phyloP scores from a whole-genome alignment of 2,797 vertebrate species.

The Darevskia mixta region DNA sequence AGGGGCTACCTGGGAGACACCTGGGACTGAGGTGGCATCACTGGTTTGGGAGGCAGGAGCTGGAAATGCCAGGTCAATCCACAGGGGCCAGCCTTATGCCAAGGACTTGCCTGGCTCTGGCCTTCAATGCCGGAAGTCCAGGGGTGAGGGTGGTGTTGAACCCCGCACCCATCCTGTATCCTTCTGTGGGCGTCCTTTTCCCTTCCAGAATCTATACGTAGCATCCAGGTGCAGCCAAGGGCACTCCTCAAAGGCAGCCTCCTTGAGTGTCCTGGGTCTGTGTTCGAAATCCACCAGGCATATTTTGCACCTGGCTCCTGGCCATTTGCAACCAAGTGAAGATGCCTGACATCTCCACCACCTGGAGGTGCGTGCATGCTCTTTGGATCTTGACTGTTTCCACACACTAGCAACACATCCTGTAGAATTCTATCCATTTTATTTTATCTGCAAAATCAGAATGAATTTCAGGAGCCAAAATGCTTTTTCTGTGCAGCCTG shows the following conservation, averaged over 20 bases:
- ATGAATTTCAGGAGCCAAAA: too few species aligned
- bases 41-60: background rate
- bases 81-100: background rate
- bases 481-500: too few species aligned
- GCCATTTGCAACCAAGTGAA: too few species aligned
- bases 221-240: background rate
- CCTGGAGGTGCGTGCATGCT: too few species aligned
- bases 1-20: background rate
- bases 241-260: background rate
- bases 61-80: background rate
- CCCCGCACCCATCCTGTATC: background rate
- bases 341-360: too few species aligned
- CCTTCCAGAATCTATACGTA: background rate
- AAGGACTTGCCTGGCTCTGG: background rate
- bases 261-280: too few species aligned
- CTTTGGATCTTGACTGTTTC: too few species aligned
- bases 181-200: background rate
- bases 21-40: background rate
- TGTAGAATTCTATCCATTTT: too few species aligned
- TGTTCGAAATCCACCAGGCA: too few species aligned
- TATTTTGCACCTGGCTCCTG: too few species aligned
- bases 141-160: background rate
- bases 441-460: too few species aligned
- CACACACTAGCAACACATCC: too few species aligned
- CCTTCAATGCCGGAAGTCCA: background rate